Evolutionary conservation across 2,113 vertebrate genomes (phyloP).

Genomic region (Sterna hirundo): DNA sequence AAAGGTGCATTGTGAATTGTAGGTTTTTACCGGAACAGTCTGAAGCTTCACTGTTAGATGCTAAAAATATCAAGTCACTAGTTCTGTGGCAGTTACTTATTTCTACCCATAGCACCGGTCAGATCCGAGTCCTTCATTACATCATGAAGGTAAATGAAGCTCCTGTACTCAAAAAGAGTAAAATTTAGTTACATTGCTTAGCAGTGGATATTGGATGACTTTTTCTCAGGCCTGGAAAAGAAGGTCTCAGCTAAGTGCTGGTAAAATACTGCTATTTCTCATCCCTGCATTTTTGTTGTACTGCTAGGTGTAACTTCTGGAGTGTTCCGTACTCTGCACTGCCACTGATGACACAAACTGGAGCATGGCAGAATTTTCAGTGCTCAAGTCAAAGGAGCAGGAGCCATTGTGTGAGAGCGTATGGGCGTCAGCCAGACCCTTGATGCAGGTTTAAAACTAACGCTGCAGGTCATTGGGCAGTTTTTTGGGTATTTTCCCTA

Average conservation of each 20-base stretch:
- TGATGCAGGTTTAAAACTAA: neutral
- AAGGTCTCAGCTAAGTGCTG: neutral
- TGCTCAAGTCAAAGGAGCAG: neutral
- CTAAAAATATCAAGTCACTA: neutral
- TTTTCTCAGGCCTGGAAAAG: neutral
- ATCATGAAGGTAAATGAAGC: neutral
- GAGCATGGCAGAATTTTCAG: neutral
- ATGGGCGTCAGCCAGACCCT: neutral
- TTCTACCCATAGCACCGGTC: neutral
- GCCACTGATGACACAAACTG: neutral
- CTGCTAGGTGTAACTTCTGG: neutral
- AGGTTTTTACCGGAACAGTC: neutral
- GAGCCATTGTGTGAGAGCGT: neutral
- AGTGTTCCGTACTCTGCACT: rapidly evolving
- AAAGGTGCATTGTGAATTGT: neutral
- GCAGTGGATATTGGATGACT: neutral
- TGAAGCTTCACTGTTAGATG: neutral
- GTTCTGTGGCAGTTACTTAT: neutral
- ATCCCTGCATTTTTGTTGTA: neutral
- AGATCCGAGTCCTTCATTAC: neutral
- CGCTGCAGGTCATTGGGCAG: neutral
- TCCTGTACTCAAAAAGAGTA: neutral
- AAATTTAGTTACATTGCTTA: neutral
- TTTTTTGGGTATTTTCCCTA: rapidly evolving
- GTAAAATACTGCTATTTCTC: neutral